These are phyloP conservation scores for Silurus glanis DNA, from an alignment of 2,113 vertebrate species.

Conservation along the genomic window DNA sequence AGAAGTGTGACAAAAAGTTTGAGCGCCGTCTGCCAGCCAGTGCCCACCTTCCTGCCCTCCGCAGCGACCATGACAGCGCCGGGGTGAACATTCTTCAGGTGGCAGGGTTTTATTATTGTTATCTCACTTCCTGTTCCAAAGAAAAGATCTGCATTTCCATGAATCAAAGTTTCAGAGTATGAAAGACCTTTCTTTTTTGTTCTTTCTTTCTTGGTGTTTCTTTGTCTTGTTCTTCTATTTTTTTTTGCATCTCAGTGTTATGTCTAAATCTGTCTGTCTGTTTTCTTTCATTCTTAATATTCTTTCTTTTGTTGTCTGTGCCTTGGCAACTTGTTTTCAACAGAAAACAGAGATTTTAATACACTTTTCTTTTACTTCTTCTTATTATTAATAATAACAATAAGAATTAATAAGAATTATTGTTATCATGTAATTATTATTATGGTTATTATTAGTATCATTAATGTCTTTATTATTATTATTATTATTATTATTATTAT, in stretches of 20 bases:
- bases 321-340: no score
- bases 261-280: no score
- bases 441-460: not conserved
- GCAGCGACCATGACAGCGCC: not conserved
- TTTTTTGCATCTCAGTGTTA: no score
- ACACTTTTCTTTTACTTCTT: not conserved
- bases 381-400: not conserved
- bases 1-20: conserved; percentile 44
- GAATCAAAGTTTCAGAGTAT: not conserved
- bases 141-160: not conserved
- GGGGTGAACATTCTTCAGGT: not conserved
- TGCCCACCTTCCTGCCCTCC: conserved; percentile 5
- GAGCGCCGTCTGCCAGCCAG: conserved; percentile 13
- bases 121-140: not conserved
- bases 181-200: no score
- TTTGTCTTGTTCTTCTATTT: no score
- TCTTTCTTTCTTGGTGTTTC: no score
- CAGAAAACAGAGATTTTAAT: no score
- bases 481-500: not conserved
- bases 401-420: not conserved
- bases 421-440: not conserved
- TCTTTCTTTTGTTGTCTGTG: no score
- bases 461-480: not conserved
- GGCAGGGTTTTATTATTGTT: not conserved
- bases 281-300: no score